A percentile compares a stretch with the other conserved stretches of the same genome.
Conservation (phyloP, 1,140 invertebrate genomes). For the Trichoplusia ni region DNA sequence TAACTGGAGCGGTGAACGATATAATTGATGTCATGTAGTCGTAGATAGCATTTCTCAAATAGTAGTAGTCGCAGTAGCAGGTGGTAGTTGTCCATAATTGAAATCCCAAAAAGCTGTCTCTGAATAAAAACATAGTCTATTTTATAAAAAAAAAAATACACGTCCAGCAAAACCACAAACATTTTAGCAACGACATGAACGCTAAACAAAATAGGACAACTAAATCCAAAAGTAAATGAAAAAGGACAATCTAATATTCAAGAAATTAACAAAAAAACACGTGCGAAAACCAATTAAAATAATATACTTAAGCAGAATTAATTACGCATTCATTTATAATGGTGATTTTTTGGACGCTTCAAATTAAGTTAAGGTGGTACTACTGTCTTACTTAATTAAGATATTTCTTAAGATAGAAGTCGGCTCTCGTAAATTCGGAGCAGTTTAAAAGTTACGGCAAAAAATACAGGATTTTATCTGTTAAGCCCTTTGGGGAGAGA, state of each 20-base stretch:
- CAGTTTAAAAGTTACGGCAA: conserved; percentile 5
- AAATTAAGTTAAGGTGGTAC: conserved; percentile 19
- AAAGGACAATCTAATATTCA: background rate
- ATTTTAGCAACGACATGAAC: no score
- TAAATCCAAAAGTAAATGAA: no score
- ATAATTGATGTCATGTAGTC: no score
- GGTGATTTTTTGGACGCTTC: background rate
- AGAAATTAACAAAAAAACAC: background rate
- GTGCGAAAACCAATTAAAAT: background rate
- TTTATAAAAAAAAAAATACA: no score
- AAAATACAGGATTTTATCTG: conserved; percentile 7
- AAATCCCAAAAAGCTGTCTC: no score
- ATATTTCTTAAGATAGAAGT: conserved; percentile 20
- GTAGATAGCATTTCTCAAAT: no score
- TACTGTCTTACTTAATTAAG: conserved; percentile 12
- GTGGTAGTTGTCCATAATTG: no score
- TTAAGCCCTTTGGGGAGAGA: background rate
- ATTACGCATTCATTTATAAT: conserved; percentile 3
- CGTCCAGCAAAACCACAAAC: no score
- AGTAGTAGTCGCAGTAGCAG: no score
- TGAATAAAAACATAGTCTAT: no score
- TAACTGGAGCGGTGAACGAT: no score
- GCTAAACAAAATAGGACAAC: no score
- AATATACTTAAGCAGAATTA: background rate
- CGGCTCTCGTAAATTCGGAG: background rate